Evolutionary conservation across 2,888 invertebrate genomes (phyloP), one percentile per base, ranked within the genome.

Genomic region (Drosophila paranaensis): DNA sequence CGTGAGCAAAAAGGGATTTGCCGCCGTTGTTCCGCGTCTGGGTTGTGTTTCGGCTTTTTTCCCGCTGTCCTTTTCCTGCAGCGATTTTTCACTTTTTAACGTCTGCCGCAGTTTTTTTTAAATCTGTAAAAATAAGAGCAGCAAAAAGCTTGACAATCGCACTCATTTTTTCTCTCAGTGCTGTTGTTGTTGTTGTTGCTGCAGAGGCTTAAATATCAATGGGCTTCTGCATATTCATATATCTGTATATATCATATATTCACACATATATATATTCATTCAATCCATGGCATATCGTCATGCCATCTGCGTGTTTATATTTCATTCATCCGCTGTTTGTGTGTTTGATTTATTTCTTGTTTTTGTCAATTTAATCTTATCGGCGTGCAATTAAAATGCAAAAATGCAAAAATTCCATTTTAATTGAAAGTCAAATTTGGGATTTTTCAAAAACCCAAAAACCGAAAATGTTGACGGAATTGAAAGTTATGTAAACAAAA

Each of bases 341-440:
- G 35, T 65, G 55, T 65, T 64, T 33, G 20, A 2, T 20, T 20
- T 1, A 2, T 20, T 20, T 20, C 2, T 20, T 65, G 55, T 65
- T 64, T 33, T 33, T 74, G 54, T 40, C 40, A 64, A 78, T 84
- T 88, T 79, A 73, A 88, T 86, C 84, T 88, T 64, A 82, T 81
- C 69, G 70, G 42, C 54, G 69, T 50, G 70, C 82, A 89, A 86
- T 86, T 89, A 84, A 86, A 88, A 87, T 82, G 78, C 85, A 84
- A 75, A 53, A 53, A 53, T 81, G 74, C 88, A 78, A 74, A 54
- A 40, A 40, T 89, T 43, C 70, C 50, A 50, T 70, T 77, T 77
- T 74, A 77, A 77, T 77, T 78, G 74, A 77, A 79, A 58, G 70
- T 56, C 58, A 55, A 16, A 51, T 39, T 27, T 25, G 13, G 2